These are phyloP conservation scores for Trichopria drosophilae DNA, from an alignment of 2,888 invertebrate species.

Conservation along the genomic window DNA sequence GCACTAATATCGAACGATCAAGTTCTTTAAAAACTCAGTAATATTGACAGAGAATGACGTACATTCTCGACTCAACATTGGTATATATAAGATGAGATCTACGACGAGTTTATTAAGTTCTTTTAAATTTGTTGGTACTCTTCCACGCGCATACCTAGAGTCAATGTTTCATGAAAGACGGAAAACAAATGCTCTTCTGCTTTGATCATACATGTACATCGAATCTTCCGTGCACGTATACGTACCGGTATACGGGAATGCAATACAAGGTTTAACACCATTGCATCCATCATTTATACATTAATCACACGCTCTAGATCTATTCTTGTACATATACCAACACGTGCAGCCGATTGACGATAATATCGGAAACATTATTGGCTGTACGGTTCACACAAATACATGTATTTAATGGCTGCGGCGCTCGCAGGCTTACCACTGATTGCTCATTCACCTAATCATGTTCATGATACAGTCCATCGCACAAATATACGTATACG, in stretches of 20 bases:
- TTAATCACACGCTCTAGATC: slow-evolving; percentile 46
- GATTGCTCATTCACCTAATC: slow-evolving; percentile 52
- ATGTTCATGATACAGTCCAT: slow-evolving; percentile 37
- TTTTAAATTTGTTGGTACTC: too few relatives aligned
- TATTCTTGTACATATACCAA: slow-evolving; percentile 46
- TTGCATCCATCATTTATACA: slow-evolving; percentile 46
- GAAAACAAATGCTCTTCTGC: slow-evolving; percentile 27
- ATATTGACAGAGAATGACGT: too few relatives aligned
- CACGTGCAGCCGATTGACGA: slow-evolving; percentile 38
- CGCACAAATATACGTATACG: slow-evolving; percentile 46
- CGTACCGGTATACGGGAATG: too few relatives aligned
- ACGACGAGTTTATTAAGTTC: too few relatives aligned
- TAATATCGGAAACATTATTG: too few relatives aligned
- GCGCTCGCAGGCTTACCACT: slow-evolving; percentile 58
- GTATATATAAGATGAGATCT: too few relatives aligned
- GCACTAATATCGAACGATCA: too few relatives aligned
- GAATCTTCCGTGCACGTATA: too few relatives aligned
- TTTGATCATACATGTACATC: slow-evolving; percentile 24
- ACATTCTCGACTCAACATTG: too few relatives aligned
- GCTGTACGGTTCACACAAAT: slow-evolving; percentile 24
- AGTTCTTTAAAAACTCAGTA: too few relatives aligned
- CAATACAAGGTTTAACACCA: too few relatives aligned
- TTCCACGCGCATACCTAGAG: too few relatives aligned
- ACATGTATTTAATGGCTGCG: slow-evolving; percentile 49
- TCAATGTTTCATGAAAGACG: slow-evolving; percentile 7